Evolutionary conservation across 2,888 invertebrate species (phyloP).

Genomic region (Pyrrhosoma nymphula): DNA sequence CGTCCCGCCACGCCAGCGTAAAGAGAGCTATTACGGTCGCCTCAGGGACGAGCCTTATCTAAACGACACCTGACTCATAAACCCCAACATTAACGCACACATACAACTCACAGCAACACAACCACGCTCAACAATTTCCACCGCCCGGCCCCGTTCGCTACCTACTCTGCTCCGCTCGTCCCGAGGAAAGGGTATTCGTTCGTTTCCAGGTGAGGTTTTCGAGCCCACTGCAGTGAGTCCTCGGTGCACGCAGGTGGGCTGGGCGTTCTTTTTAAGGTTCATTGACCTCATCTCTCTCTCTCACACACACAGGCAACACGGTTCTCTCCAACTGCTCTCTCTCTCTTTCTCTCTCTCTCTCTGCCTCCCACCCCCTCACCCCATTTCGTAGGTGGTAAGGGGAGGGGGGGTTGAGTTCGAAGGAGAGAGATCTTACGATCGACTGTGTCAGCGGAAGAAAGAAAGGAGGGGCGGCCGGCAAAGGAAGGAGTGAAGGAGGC

Average conservation of each 20-base stretch:
- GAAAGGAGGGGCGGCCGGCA: neutral
- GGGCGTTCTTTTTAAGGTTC: slow-evolving; percentile 64
- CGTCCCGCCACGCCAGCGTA: neutral
- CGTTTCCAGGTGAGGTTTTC: slow-evolving; percentile 28
- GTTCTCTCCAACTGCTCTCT: slow-evolving; percentile 7
- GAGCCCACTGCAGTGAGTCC: neutral
- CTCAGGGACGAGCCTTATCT: slow-evolving; percentile 30
- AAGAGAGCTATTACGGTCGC: slow-evolving; percentile 15
- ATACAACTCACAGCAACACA: neutral
- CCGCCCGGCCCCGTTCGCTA: neutral
- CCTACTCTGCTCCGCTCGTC: neutral
- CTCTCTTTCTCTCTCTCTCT: neutral
- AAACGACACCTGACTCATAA: slow-evolving; percentile 36
- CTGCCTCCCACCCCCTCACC: neutral
- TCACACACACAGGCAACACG: neutral
- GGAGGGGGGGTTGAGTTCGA: neutral
- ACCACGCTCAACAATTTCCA: neutral
- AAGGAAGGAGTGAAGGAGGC: neutral
- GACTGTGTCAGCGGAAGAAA: neutral
- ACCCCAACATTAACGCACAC: slow-evolving; percentile 12
- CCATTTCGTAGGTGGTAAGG: neutral
- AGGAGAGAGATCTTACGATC: slow-evolving; percentile 18
- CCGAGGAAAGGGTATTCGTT: neutral
- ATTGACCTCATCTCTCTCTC: slow-evolving; percentile 39
- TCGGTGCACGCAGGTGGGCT: slow-evolving; percentile 46